Conservation (phyloP, 2,797 vertebrate species). For the Alauda arvensis region DNA sequence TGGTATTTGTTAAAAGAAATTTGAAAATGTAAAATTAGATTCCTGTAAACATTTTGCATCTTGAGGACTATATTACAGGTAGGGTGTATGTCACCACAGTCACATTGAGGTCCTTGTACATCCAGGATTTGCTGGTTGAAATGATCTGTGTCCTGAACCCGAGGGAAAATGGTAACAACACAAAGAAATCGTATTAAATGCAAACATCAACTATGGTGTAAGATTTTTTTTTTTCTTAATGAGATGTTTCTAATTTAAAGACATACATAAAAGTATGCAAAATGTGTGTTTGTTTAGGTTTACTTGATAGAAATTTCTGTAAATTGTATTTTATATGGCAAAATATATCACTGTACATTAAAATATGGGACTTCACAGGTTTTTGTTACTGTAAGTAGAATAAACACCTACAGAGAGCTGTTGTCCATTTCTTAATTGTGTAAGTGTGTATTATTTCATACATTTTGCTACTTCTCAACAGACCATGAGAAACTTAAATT, state of each 20-base stretch:
- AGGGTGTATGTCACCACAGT: constrained; percentile 44
- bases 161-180: background rate
- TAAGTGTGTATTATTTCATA: background rate
- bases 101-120: background rate
- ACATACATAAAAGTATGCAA: constrained; percentile 67
- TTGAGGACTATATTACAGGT: constrained; percentile 29
- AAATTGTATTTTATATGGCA: constrained; percentile 78
- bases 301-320: constrained; percentile 73
- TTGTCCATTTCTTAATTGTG: constrained; percentile 15
- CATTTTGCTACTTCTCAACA: background rate
- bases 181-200: constrained; percentile 26
- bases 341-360: constrained; percentile 72
- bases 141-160: background rate
- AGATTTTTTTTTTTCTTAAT: constrained; percentile 57
- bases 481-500: background rate
- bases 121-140: constrained; percentile 3
- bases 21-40: constrained; percentile 49
- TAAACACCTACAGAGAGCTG: constrained; percentile 69
- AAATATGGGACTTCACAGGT: constrained; percentile 66
- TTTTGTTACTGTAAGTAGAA: constrained; percentile 80
- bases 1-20: constrained; percentile 64
- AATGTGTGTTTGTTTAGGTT: constrained; percentile 73
- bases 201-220: constrained; percentile 52
- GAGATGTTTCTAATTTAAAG: constrained; percentile 75
- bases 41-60: constrained; percentile 9